phyloP scores from a whole-genome alignment of 1,140 invertebrate species.

The Eufriesea mexicana region DNA sequence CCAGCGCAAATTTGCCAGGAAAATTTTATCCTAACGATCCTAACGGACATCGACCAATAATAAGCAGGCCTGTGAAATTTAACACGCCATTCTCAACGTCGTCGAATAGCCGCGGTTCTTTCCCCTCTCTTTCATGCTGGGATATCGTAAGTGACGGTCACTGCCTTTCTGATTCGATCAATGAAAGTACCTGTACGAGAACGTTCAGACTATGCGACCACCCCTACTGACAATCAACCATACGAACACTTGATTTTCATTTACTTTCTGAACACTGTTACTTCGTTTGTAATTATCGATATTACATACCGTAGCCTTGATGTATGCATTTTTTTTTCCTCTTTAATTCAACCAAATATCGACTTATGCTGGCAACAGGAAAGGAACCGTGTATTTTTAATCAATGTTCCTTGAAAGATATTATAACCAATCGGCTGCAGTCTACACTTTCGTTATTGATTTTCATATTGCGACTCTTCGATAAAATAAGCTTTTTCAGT shows the following conservation, averaged over 20 bases:
- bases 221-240: slow-evolving; percentile 30
- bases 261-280: background rate
- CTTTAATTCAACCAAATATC: no score
- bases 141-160: slow-evolving; percentile 63
- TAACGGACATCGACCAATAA: slow-evolving; percentile 63
- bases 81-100: slow-evolving; percentile 67
- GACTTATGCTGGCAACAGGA: background rate
- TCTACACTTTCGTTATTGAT: background rate
- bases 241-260: slow-evolving; percentile 14
- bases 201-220: slow-evolving; percentile 46
- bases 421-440: background rate
- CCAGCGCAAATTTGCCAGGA: slow-evolving; percentile 32
- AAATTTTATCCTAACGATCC: slow-evolving; percentile 58
- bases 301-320: background rate
- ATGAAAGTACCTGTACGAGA: slow-evolving; percentile 69
- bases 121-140: slow-evolving; percentile 50
- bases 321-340: background rate
- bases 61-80: slow-evolving; percentile 53
- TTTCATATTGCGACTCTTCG: no score
- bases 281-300: background rate
- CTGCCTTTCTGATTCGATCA: slow-evolving; percentile 70
- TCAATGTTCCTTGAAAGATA: no score
- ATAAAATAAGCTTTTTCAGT: background rate
- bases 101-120: slow-evolving; percentile 70
- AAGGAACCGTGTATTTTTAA: no score